Evolutionary conservation across 2,113 vertebrate species (phyloP).

Genomic region (Periophthalmus modestus): DNA sequence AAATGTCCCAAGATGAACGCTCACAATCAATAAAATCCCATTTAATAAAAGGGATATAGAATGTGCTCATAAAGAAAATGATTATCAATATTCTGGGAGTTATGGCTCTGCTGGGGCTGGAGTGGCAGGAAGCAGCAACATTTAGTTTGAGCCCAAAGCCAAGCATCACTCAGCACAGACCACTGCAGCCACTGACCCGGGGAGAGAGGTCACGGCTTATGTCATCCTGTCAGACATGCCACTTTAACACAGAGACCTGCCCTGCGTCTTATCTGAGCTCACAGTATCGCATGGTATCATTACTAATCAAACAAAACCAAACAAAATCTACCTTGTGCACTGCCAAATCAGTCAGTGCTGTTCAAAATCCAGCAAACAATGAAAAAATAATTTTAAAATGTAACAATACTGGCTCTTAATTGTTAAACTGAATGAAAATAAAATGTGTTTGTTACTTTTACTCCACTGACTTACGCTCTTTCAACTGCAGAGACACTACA

Average conservation of each 20-base stretch:
- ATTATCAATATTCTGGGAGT: slow-evolving; percentile 43
- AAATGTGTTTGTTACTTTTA: too few species aligned
- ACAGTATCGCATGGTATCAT: neutral
- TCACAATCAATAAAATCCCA: slow-evolving; percentile 46
- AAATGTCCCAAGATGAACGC: slow-evolving; percentile 32
- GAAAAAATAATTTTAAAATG: too few species aligned
- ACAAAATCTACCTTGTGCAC: neutral
- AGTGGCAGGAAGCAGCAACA: slow-evolving; percentile 37
- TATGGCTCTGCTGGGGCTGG: slow-evolving; percentile 32
- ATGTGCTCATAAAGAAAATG: slow-evolving; percentile 43
- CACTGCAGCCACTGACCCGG: slow-evolving; percentile 35
- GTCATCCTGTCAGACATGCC: slow-evolving; percentile 27
- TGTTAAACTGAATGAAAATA: too few species aligned
- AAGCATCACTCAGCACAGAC: neutral
- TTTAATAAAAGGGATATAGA: slow-evolving; percentile 44
- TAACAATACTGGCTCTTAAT: too few species aligned
- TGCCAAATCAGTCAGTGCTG: neutral
- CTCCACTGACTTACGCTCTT: too few species aligned
- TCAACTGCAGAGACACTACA: too few species aligned
- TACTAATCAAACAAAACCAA: neutral
- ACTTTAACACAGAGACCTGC: slow-evolving; percentile 10
- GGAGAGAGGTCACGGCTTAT: slow-evolving; percentile 19
- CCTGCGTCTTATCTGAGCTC: slow-evolving; percentile 17
- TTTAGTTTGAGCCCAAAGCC: slow-evolving; percentile 14
- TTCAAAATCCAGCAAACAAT: too few species aligned